A percentile compares a stretch with the other conserved stretches of the same genome.
These are phyloP conservation scores for Cettia cetti DNA, from an alignment of 2,113 vertebrate species.

Conservation along the genomic window DNA sequence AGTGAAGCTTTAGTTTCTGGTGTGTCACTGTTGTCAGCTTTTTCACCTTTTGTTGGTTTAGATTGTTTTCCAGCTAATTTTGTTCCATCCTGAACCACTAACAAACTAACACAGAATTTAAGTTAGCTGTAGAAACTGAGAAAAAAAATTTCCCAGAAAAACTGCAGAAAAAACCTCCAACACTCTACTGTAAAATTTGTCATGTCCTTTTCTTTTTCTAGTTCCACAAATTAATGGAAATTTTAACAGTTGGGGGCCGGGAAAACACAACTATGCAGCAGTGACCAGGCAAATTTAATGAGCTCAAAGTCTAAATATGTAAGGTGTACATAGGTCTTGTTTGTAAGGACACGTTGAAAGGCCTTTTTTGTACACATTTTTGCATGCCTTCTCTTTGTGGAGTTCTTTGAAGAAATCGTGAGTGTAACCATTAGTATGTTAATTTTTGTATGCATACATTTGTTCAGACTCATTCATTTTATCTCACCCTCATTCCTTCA, in stretches of 20 bases:
- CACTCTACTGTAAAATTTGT: neutral
- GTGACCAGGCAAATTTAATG: too few species aligned
- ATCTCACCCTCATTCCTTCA: constrained; percentile 98
- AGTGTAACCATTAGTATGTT: neutral
- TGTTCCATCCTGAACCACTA: neutral
- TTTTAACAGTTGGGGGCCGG: neutral
- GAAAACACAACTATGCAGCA: neutral
- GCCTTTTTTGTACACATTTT: neutral
- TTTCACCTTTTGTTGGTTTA: neutral
- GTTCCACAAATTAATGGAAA: neutral
- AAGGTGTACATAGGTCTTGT: too few species aligned
- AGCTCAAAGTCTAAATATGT: too few species aligned
- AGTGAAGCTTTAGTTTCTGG: neutral
- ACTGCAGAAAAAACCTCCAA: accelerated
- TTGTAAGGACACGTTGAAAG: too few species aligned
- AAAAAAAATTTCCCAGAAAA: neutral
- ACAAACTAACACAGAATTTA: neutral
- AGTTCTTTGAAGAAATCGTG: neutral
- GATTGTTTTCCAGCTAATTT: neutral
- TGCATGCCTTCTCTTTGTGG: neutral
- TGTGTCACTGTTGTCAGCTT: neutral
- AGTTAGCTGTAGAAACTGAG: neutral
- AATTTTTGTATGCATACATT: constrained; percentile 7
- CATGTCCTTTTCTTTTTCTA: neutral
- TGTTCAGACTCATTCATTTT: constrained; percentile 5